Conservation (phyloP, 2,888 invertebrate species). For the Trissolcus japonicus region DNA sequence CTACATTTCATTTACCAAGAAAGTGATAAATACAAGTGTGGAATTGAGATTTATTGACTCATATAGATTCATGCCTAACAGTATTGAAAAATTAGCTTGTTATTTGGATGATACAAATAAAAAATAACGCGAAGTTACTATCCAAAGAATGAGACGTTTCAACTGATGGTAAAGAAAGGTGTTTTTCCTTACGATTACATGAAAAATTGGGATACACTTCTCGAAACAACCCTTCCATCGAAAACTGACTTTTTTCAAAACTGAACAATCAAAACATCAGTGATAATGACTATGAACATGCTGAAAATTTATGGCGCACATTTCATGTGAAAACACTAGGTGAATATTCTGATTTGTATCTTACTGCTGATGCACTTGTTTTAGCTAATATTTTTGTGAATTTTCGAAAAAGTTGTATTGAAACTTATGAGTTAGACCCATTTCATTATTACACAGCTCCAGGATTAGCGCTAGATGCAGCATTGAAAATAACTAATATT, state of each 20-base stretch:
- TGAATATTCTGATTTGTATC: constrained; percentile 11
- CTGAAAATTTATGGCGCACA: constrained; percentile 5
- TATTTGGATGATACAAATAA: constrained; percentile 5
- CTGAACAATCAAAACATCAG: background rate
- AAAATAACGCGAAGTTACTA: constrained; percentile 2
- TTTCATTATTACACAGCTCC: constrained; percentile 15
- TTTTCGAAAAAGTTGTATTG: constrained; percentile 42
- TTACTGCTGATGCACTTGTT: constrained; percentile 4
- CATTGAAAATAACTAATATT: constrained; percentile 3
- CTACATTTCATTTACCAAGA: constrained; percentile 6
- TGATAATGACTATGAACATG: constrained; percentile 5
- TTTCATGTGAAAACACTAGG: constrained; percentile 8
- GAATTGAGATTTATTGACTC: constrained; percentile 13
- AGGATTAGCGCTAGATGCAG: constrained; percentile 6
- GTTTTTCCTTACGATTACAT: too few species aligned
- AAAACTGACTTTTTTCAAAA: background rate
- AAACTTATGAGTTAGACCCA: constrained; percentile 10
- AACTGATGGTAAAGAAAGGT: too few species aligned
- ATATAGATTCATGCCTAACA: constrained; percentile 15
- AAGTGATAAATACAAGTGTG: background rate
- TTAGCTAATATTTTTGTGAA: constrained; percentile 41
- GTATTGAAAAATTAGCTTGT: constrained; percentile 3
- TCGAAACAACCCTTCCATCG: background rate
- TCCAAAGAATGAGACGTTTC: background rate
- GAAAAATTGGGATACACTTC: background rate